Evolutionary conservation across 2,888 invertebrate species (phyloP), one percentile per base, ranked within the genome.

Genomic region (Lasiommata megera): DNA sequence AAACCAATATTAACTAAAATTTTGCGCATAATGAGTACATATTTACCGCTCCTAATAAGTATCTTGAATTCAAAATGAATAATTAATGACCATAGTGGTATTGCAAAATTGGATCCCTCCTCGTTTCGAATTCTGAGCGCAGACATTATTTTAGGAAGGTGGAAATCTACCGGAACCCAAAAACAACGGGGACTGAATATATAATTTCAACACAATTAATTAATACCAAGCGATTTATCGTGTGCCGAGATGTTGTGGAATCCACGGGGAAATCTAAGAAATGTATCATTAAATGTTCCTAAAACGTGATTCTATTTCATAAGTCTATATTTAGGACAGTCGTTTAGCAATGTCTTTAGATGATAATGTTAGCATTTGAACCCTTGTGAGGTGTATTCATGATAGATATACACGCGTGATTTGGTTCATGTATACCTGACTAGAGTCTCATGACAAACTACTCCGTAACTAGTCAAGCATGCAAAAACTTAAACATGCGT

Each of bases 161-260:
- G 67, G 66, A 69, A 77, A 79, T 76, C 73, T 74, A 62, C 68
- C 72, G 68, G 34, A 53, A 54, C 18, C 72, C 62, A 63, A 64
- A 63, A 67, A 68, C 68, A 71, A 74, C 77, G 70, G 67, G 67
- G 58, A 60, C 50, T 67, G 83, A 84, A 82, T 84, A 74, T 67
- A 67, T 76, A 78, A 82, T 80, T 74, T 73, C 62, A 73, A 74
- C 72, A 67, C 62, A 64, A 57, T 67, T 69, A 65, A 69, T 60
- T 54, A 46, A 53, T 57, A 31, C 40, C 43, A 37, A 52, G 50
- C 38, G 36, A 56, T 61, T 53, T 70, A 67, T 54, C 62, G 68
- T 62, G 55, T 59, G 47, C 66, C 62, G 63, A 18, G 28, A 47
- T 16, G 40, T 47, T 34, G 6, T 29, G 43, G 11, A 11, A n/a